Conservation (phyloP, 2,797 vertebrate species). For the Lerista edwardsae region DNA sequence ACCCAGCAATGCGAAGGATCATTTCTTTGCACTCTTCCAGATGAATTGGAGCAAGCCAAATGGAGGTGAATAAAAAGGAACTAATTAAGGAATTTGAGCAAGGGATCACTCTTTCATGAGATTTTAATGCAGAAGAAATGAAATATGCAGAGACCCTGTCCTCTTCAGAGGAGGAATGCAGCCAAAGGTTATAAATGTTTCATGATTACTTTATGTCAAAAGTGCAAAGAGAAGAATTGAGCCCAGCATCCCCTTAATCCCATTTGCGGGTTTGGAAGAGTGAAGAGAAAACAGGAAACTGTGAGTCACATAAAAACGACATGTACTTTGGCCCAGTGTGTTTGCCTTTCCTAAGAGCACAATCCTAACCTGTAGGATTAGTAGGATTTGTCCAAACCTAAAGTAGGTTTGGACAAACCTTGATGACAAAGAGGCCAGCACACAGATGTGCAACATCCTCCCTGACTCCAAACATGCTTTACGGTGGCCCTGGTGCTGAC, state of each 20-base stretch:
- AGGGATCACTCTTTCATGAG: slow-evolving; percentile 18
- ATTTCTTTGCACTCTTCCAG: neutral
- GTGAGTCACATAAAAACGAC: neutral
- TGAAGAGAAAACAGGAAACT: neutral
- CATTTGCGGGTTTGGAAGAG: neutral
- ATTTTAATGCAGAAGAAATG: slow-evolving; percentile 55
- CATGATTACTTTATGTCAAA: slow-evolving; percentile 32
- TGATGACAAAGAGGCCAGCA: too few species aligned
- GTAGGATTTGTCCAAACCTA: too few species aligned
- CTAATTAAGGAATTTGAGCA: neutral
- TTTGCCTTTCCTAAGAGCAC: neutral
- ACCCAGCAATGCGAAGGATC: neutral
- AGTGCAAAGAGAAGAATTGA: neutral
- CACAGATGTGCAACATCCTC: too few species aligned
- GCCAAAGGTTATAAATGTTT: slow-evolving; percentile 49
- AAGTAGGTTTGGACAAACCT: too few species aligned
- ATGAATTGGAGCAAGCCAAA: neutral
- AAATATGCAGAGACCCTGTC: slow-evolving; percentile 37
- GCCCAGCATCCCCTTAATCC: neutral
- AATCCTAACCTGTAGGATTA: too few species aligned
- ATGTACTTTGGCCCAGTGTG: neutral
- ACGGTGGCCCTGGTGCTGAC: too few species aligned
- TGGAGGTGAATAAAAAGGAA: slow-evolving; percentile 2
- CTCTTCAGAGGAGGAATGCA: neutral
- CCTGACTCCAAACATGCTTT: too few species aligned